Conservation (phyloP, 2,888 invertebrate species). For the Dioctria rufipes region DNA sequence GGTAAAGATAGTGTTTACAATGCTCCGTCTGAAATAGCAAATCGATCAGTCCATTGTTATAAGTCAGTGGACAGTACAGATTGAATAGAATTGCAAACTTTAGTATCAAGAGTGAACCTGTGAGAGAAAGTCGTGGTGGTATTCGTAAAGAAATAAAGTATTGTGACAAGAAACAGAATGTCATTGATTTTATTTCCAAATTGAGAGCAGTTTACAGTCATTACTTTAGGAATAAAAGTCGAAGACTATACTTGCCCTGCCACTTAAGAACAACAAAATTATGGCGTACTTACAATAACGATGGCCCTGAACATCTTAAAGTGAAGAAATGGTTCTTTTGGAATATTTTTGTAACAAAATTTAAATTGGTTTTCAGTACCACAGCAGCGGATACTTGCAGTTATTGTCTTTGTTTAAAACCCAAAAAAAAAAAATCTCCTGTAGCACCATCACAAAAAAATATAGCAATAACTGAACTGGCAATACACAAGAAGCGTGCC, state of each 20-base stretch:
- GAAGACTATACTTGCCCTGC: too few species aligned
- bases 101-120: neutral
- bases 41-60: too few species aligned
- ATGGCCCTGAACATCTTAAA: neutral
- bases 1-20: too few species aligned
- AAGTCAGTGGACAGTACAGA: neutral
- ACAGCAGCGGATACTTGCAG: neutral
- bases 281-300: neutral
- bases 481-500: slow-evolving; percentile 45
- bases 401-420: neutral
- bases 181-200: neutral
- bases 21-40: too few species aligned
- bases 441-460: slow-evolving; percentile 42
- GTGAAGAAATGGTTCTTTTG: neutral
- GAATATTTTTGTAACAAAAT: too few species aligned
- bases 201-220: neutral
- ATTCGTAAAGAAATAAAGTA: neutral
- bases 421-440: slow-evolving; percentile 42
- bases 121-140: neutral
- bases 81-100: neutral
- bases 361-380: neutral
- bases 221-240: too few species aligned
- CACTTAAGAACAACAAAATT: neutral
- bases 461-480: slow-evolving; percentile 49
- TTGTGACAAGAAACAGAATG: neutral